Evolutionary conservation across 1,140 invertebrate genomes (phyloP).

Genomic region (Cepaea nemoralis): DNA sequence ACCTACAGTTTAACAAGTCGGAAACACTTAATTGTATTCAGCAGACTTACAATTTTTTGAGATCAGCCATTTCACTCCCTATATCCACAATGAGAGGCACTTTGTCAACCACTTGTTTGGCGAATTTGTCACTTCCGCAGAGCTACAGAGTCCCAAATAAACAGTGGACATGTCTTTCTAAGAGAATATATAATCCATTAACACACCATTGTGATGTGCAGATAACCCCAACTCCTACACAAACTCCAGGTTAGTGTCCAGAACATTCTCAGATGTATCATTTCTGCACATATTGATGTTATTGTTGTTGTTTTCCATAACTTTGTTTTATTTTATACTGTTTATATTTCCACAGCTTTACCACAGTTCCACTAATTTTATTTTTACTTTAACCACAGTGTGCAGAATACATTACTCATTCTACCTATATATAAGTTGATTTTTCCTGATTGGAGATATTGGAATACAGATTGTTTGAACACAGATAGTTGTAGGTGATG

Average conservation of each 20-base stretch:
- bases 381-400: no score
- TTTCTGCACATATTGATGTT: no score
- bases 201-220: constrained; percentile 20
- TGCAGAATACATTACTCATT: no score
- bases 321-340: no score
- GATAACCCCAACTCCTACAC: background rate
- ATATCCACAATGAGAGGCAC: constrained; percentile 16
- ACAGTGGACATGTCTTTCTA: constrained; percentile 16
- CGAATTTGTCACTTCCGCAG: background rate
- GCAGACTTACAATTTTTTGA: constrained; percentile 14
- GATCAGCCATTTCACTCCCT: background rate
- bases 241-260: background rate
- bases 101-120: background rate
- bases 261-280: no score
- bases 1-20: background rate
- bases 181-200: constrained; percentile 27
- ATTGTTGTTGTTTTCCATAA: no score
- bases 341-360: no score
- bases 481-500: no score
- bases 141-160: constrained; percentile 25
- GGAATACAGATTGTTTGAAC: no score
- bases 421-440: no score
- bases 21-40: constrained; percentile 29
- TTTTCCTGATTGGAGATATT: no score
- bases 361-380: no score